phyloP scores from a whole-genome alignment of 1,140 invertebrate species.

The Proales similis region DNA sequence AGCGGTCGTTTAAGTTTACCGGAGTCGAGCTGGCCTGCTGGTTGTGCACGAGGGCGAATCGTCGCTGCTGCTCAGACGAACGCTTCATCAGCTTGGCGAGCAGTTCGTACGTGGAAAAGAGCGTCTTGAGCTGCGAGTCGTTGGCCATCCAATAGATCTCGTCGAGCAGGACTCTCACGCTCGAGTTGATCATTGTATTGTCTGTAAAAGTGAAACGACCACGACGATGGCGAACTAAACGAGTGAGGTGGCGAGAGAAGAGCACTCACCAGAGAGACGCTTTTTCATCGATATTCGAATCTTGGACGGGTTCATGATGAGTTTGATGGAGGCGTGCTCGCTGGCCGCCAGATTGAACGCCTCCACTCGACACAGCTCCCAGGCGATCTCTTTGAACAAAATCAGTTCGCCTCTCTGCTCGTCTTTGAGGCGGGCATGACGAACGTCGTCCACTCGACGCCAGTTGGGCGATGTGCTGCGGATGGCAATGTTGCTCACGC shows the following conservation, averaged over 20 bases:
- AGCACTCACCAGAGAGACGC: slow-evolving; percentile 65
- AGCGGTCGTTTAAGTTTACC: slow-evolving; percentile 71
- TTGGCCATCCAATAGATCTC: slow-evolving; percentile 96
- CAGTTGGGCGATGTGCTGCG: slow-evolving; percentile 86
- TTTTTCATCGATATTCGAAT: slow-evolving; percentile 96
- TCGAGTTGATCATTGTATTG: slow-evolving; percentile 81
- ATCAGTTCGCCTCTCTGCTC: slow-evolving; percentile 74
- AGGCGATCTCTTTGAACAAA: slow-evolving; percentile 93
- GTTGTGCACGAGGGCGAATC: slow-evolving; percentile 69
- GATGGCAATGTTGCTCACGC: slow-evolving; percentile 67
- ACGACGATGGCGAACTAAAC: not conserved
- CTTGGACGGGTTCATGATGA: slow-evolving; percentile 86
- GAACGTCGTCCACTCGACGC: slow-evolving; percentile 67
- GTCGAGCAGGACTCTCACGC: slow-evolving; percentile 82
- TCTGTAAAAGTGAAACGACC: slow-evolving; percentile 60
- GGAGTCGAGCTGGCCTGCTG: slow-evolving; percentile 69
- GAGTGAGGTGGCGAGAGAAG: not conserved
- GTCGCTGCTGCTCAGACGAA: slow-evolving; percentile 76
- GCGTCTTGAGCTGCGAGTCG: slow-evolving; percentile 88
- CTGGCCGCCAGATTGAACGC: slow-evolving; percentile 54
- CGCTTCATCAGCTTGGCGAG: slow-evolving; percentile 61
- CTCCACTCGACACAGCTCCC: slow-evolving; percentile 90
- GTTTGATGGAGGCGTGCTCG: slow-evolving; percentile 67
- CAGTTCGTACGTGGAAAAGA: slow-evolving; percentile 59
- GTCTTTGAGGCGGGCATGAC: slow-evolving; percentile 82